These are phyloP conservation scores for Macheiramphus alcinus DNA, from an alignment of 2,113 vertebrate species.

Conservation along the genomic window DNA sequence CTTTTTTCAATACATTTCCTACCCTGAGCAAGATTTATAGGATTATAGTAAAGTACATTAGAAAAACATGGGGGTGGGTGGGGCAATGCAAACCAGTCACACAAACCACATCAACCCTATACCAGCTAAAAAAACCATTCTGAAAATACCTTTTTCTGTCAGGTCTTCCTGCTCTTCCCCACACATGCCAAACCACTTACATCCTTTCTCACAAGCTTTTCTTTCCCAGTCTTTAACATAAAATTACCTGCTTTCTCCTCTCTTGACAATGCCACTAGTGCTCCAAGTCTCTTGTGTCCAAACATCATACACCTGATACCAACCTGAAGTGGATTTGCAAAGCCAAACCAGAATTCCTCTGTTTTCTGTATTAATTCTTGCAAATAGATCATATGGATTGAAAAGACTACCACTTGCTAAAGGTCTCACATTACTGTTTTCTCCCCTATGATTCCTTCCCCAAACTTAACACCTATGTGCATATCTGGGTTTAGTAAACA, in stretches of 20 bases:
- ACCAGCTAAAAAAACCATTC: not conserved
- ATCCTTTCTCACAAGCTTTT: not conserved
- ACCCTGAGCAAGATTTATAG: not conserved
- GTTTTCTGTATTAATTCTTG: not conserved
- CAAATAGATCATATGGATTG: not conserved
- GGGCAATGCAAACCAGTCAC: not conserved
- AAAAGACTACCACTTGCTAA: not conserved
- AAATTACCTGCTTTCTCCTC: not conserved
- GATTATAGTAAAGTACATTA: not conserved
- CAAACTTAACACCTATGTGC: not conserved
- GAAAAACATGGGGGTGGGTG: not conserved
- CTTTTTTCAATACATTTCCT: not conserved
- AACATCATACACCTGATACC: not conserved
- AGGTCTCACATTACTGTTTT: not conserved
- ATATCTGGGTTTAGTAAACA: not conserved
- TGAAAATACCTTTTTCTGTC: not conserved
- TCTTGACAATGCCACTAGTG: not conserved
- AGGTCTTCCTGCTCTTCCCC: not conserved
- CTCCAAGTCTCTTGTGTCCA: not conserved
- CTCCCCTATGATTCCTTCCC: not conserved
- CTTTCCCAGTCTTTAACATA: not conserved
- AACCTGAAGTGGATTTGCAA: not conserved
- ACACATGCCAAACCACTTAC: not conserved
- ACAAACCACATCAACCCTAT: not conserved
- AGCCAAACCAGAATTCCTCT: not conserved